Conservation (phyloP, 1,140 invertebrate genomes). For the Neotoxoptera formosana region DNA sequence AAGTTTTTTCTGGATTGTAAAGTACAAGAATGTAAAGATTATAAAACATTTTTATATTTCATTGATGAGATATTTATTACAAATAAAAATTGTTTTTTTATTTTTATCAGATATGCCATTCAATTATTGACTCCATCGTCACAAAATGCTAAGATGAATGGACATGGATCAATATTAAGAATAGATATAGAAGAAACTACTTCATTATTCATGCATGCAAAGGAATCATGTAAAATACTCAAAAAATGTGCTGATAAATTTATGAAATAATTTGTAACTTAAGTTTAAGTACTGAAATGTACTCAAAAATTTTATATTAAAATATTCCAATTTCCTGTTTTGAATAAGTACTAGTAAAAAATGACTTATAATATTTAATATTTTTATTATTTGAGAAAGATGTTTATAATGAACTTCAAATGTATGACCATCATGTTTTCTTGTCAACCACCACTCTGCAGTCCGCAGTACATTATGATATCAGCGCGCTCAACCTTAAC, state of each 20-base stretch:
- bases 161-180: constrained; percentile 78
- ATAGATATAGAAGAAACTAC: constrained; percentile 86
- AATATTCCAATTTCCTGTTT: neutral
- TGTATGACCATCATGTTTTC: neutral
- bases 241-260: constrained; percentile 90
- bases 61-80: neutral
- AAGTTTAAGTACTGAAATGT: neutral
- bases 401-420: neutral
- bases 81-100: neutral
- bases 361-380: neutral
- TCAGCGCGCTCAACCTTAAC: no score
- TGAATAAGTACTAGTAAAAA: neutral
- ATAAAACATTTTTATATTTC: neutral
- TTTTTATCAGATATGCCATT: constrained; percentile 79
- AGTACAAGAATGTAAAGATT: no score
- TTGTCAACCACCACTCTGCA: no score
- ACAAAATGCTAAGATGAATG: constrained; percentile 89
- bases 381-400: neutral
- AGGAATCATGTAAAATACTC: constrained; percentile 92
- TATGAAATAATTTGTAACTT: constrained; percentile 74
- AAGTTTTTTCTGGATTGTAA: no score
- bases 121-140: constrained; percentile 92
- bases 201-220: constrained; percentile 92
- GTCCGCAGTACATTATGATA: neutral
- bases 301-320: neutral